Evolutionary conservation across 2,797 vertebrate genomes (phyloP).

Genomic region (Huso huso): DNA sequence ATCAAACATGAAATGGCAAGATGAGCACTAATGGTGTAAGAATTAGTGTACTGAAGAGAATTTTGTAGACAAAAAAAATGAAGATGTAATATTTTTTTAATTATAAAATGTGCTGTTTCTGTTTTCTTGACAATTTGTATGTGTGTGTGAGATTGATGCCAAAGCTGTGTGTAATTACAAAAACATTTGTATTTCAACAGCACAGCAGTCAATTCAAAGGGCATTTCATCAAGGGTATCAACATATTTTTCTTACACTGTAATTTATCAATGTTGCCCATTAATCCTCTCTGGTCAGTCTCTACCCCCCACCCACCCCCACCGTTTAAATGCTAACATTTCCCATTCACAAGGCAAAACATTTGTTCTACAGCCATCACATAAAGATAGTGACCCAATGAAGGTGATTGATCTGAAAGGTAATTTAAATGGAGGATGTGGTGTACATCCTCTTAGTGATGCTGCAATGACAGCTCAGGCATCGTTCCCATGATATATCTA

Average conservation of each 20-base stretch:
- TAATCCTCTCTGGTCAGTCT: slow-evolving; percentile 23
- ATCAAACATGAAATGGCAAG: too few relatives aligned
- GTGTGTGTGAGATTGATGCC: too few relatives aligned
- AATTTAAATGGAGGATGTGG: slow-evolving; percentile 41
- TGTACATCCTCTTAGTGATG: slow-evolving; percentile 34
- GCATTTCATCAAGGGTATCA: slow-evolving; percentile 28
- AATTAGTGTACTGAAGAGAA: too few relatives aligned
- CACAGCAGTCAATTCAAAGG: slow-evolving; percentile 17
- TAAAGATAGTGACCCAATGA: slow-evolving; percentile 35
- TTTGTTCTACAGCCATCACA: slow-evolving; percentile 36
- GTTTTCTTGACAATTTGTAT: too few relatives aligned
- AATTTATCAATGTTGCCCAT: slow-evolving; percentile 28
- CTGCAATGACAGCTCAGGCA: slow-evolving; percentile 36
- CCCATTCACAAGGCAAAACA: slow-evolving; percentile 35
- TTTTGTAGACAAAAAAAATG: too few relatives aligned
- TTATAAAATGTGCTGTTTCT: too few relatives aligned
- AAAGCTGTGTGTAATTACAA: background rate
- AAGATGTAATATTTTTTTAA: too few relatives aligned
- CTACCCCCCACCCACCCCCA: slow-evolving; percentile 4
- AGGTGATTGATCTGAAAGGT: slow-evolving; percentile 41
- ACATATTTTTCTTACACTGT: slow-evolving; percentile 19
- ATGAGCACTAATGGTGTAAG: too few relatives aligned
- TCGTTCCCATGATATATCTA: slow-evolving; percentile 32
- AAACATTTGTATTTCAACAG: slow-evolving; percentile 16
- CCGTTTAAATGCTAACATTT: slow-evolving; percentile 31